Base-by-base conservation (phyloP, 2,888 invertebrate genomes). In the Macrophya alboannulata region DNA sequence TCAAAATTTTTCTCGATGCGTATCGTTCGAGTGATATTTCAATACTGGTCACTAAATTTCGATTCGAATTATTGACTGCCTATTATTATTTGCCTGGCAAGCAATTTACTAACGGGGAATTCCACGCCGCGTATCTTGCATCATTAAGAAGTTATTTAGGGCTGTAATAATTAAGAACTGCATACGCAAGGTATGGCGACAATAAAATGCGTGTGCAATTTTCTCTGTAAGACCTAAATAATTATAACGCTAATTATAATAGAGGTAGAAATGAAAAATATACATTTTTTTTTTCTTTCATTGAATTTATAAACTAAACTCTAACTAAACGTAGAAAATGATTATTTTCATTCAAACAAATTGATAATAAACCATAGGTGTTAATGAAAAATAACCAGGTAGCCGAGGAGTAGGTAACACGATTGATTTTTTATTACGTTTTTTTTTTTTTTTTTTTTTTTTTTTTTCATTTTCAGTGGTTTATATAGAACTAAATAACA, bases 401-500 rank as follows among this genome's bases (percentile, higher is more conserved):
- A 25, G 48, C 21, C 48, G 68, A 62, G 62, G 62, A 37, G 21
- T 91, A 90, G 89, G 90, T 93, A 93, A 92, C 92, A 92, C 91
- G 90, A 91, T 92, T 92, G 91, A 92, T 90, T 92, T 92, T 92
- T 92, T 92, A 91, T 91, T 92, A 90, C 88, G 89, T 90, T 91
- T 91, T 90, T 89, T 88, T 88, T 84, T 77, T 85, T 85, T 85
- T 89, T 89, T 40, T 55, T 15, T 25, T 77, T 55, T 37, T 77
- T 31, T 31, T n/a, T 74, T 55, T 51, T 31, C 37, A 15, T 74
- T 74, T 12, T 45, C 21, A n/a, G n/a, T 74, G 21, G 31, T 74
- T 74, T 76, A 6, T 74, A 25, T 76, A 77, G 89, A 92, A 93
- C 92, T 92, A 93, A 93, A 93, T 93, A 93, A 93, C 93, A 93